Percentiles rank a stretch among this genome's conserved stretches.
Evolutionary conservation across 1,140 invertebrate species (phyloP).

Genomic region (Trinorchestia longiramus): DNA sequence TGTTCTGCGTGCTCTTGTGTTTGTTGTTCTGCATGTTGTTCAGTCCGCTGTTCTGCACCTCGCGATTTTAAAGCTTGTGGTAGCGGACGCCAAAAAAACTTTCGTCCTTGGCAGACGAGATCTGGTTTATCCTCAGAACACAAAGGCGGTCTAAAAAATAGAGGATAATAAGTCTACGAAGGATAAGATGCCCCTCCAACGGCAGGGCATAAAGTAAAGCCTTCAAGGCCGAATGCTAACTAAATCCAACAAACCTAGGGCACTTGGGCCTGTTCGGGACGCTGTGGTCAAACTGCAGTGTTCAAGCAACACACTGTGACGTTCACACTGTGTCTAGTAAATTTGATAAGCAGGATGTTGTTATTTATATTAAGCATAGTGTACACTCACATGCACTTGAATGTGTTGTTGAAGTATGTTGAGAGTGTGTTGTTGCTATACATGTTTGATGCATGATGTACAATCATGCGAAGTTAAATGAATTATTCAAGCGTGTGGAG

Average conservation of each 20-base stretch:
- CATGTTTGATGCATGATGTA: too few species aligned
- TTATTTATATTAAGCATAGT: not conserved
- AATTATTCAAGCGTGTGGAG: too few species aligned
- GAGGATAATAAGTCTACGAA: constrained; percentile 3
- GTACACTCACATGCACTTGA: not conserved
- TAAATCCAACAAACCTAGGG: not conserved
- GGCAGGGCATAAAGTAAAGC: not conserved
- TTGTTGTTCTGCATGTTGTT: not conserved
- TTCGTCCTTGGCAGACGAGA: constrained; percentile 53
- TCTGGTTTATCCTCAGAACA: constrained; percentile 44
- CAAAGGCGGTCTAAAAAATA: constrained; percentile 33
- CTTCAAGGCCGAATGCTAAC: not conserved
- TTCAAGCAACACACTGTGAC: too few species aligned
- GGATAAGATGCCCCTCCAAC: constrained; percentile 46
- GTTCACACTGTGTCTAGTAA: too few species aligned
- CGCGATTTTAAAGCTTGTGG: not conserved
- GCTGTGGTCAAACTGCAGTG: not conserved
- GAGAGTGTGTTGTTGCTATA: too few species aligned
- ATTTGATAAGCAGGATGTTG: not conserved
- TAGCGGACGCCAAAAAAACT: not conserved
- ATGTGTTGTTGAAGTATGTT: too few species aligned
- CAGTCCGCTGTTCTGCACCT: not conserved
- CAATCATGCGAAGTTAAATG: too few species aligned
- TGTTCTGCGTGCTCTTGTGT: not conserved
- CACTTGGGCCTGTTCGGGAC: not conserved